Evolutionary conservation across 2,888 invertebrate species (phyloP), one percentile per base, ranked within the genome.

Genomic region (Calameuta idolon): DNA sequence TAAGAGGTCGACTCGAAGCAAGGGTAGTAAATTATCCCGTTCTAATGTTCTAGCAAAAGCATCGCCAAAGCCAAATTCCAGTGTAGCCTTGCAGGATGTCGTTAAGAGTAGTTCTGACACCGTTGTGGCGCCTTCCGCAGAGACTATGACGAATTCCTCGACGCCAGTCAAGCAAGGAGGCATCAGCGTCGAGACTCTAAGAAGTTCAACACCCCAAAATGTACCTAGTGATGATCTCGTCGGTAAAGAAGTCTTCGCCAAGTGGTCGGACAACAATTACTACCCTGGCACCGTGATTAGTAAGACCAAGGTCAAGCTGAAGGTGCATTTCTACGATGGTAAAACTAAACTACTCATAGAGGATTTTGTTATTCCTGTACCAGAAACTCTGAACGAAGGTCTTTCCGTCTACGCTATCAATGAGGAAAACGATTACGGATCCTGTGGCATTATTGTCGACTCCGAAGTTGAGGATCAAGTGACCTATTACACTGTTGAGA

Each of bases 251-350:
- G 95, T 95, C 0, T 92, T 95, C 83, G 95, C 95, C 0, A 94
- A 94, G 88, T 95, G 95, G 95, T 93, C 94, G 0, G 95, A 95
- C 86, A 94, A 94, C 84, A 93, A 94, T 80, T 95, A 94, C 83
- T 95, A 95, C 84, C 94, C 95, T 0, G 95, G 95, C 0, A 93
- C 91, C 87, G 93, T 95, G 0, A 89, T 92, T 12, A 93, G 93
- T 82, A 93, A 93, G 75, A 93, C 93, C 0, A 93, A 94, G 75
- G 93, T 93, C 35, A 95, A 95, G 85, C 95, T 94, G 89, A 91
- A 93, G 82, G 94, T 95, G 90, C 93, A 88, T 30, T 95, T 95
- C 83, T 94, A 94, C 76, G 95, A 95, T 85, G 94, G 94, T 0
- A 93, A 94, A 74, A 92, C 91, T 31, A 94, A 94, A 85, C 91